Evolutionary conservation across 2,113 vertebrate genomes (phyloP).

Genomic region (Malurus melanocephalus): DNA sequence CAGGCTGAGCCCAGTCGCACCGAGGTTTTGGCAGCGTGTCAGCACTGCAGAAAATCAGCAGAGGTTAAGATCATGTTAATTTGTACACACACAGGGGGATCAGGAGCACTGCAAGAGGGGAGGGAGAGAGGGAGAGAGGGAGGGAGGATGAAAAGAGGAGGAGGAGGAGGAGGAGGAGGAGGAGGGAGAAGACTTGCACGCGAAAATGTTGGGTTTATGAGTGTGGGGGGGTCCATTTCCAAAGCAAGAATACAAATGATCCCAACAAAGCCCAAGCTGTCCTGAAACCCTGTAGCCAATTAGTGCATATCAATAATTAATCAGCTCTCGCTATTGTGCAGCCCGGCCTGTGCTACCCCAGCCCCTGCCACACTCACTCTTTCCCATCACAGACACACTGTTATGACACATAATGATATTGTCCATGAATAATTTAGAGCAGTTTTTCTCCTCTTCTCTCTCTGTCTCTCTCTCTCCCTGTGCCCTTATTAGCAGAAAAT

Average conservation of each 20-base stretch:
- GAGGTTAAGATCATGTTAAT: conserved; percentile 78
- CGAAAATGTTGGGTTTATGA: conserved; percentile 75
- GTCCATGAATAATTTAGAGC: conserved; percentile 89
- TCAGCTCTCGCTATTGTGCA: conserved; percentile 84
- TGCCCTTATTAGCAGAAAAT: conserved; percentile 71
- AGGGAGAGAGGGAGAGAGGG: background rate
- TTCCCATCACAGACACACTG: conserved; percentile 81
- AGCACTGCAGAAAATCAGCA: conserved; percentile 9
- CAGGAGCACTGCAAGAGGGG: conserved; percentile 9
- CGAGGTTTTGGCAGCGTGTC: conserved; percentile 36
- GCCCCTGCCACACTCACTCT: conserved; percentile 76
- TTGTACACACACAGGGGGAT: conserved; percentile 79
- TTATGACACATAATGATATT: conserved; percentile 99
- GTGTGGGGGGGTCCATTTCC: conserved; percentile 70
- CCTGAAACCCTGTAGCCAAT: conserved; percentile 95
- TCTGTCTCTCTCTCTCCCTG: conserved; percentile 30
- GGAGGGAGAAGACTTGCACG: conserved; percentile 67
- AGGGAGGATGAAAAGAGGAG: background rate
- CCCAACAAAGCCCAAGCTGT: conserved; percentile 90
- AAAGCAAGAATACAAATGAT: conserved; percentile 83
- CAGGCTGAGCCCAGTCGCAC: conserved; percentile 6
- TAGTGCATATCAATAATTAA: conserved; percentile 97
- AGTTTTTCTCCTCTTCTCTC: conserved; percentile 64
- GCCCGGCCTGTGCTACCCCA: conserved; percentile 68
- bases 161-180: conserved; percentile 5